Conservation (phyloP, 2,797 vertebrate species). For the Pseudocheirus occidentalis region DNA sequence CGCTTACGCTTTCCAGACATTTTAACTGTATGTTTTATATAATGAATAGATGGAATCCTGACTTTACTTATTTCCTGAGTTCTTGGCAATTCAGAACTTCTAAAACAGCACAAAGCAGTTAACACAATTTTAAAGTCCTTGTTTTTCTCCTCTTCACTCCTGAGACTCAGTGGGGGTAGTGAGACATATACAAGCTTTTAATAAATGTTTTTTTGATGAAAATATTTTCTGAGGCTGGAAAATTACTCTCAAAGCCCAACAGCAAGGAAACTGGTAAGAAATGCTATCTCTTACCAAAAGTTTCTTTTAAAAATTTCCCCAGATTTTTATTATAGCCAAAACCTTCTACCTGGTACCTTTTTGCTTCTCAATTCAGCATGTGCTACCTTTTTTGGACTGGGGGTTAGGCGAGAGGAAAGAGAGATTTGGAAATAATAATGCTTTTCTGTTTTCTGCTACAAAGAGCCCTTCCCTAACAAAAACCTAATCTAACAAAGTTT, state of each 20-base stretch:
- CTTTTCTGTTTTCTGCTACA: neutral
- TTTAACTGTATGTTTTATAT: conserved; percentile 47
- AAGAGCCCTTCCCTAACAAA: neutral
- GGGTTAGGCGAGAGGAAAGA: neutral
- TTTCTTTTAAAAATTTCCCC: neutral
- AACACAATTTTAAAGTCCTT: conserved; percentile 15
- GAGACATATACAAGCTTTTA: neutral
- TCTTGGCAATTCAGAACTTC: conserved; percentile 47
- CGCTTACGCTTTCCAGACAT: conserved; percentile 78
- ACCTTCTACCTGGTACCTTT: neutral
- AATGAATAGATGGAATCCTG: neutral
- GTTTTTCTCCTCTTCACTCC: neutral
- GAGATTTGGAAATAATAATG: neutral
- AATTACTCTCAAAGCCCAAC: neutral
- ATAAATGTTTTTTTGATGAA: neutral
- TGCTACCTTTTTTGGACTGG: neutral
- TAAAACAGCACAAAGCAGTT: conserved; percentile 30
- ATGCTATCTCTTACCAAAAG: neutral
- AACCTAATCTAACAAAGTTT: neutral
- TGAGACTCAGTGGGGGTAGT: neutral
- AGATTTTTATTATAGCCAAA: neutral
- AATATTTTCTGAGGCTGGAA: neutral
- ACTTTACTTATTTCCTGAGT: conserved; percentile 1
- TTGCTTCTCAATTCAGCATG: neutral
- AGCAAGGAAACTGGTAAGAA: neutral